Base-by-base conservation (phyloP, 2,113 vertebrate genomes). In the Buteo buteo region DNA sequence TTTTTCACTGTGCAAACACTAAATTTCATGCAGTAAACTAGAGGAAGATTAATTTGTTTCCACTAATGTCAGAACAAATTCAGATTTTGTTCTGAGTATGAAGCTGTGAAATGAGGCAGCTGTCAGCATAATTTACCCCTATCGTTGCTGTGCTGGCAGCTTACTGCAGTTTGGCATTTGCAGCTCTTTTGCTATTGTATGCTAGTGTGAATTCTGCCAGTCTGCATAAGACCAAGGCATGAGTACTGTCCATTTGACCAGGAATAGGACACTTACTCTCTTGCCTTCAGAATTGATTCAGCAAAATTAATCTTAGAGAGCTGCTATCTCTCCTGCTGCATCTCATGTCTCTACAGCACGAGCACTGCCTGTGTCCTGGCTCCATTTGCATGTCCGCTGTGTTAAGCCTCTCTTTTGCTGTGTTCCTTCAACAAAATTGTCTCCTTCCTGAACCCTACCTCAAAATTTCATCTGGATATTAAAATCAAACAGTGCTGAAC, bases 11-110 rank as follows among this genome's bases (percentile, higher is more conserved):
- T 55, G 26, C 36, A 34, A 89, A 62, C 58, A 73, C n/a, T 67
- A 47, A 47, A 91, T 95, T 87, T 97, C 69, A 47, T 87, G 55
- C 57, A 79, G 59, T 61, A 83, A 94, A 88, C 78, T 65, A 93
- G 93, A 89, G 49, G 59, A 93, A 93, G 88, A 96, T 92, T 62
- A 72, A 90, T 92, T 88, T 94, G 36, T 79, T 96, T 92, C 84
- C 71, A 38, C 31, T 96, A 69, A 57, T 86, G 65, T 93, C 84
- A 87, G 77, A 87, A 81, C 69, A 93, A 96, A 92, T 92, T 91
- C 55, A 57, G 92, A 95, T 88, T 85, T 91, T 73, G n/a, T 66
- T 95, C 73, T 36, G 73, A 85, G 52, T 91, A 20, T 49, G 81
- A 82, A 79, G 90, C 76, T 78, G 59, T 86, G 83, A 85, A 73